phyloP scores from a whole-genome alignment of 1,140 invertebrate species.

The Anastrepha obliqua region DNA sequence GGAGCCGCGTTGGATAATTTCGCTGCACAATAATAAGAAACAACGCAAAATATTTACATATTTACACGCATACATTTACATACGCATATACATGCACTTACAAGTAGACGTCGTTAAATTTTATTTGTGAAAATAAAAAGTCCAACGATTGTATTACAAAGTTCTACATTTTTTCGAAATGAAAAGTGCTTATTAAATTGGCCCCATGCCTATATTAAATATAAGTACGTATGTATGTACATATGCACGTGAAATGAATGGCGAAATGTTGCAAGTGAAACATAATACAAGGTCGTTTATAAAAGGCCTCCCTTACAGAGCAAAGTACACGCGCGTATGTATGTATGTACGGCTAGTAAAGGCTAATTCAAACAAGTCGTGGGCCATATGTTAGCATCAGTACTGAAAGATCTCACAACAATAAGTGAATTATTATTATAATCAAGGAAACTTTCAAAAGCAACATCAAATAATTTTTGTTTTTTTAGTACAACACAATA shows the following conservation, averaged over 20 bases:
- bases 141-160: neutral
- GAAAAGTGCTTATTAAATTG: slow-evolving; percentile 32
- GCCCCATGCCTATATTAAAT: neutral
- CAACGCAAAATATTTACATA: neutral
- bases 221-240: neutral
- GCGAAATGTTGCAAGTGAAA: neutral
- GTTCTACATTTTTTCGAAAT: slow-evolving; percentile 2
- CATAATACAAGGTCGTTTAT: slow-evolving; percentile 8
- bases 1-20: neutral
- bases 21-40: no score
- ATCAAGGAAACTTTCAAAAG: neutral
- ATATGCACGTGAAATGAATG: neutral
- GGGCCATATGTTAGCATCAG: neutral
- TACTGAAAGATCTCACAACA: neutral
- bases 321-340: slow-evolving; percentile 4
- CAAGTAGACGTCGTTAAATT: slow-evolving; percentile 6
- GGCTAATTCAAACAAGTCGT: neutral
- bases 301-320: neutral
- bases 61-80: neutral
- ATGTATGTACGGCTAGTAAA: neutral
- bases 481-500: neutral
- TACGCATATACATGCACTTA: neutral
- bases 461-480: neutral
- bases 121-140: neutral
- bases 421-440: neutral